phyloP scores from a whole-genome alignment of 2,888 invertebrate genomes.

The Volucella zonaria region DNA sequence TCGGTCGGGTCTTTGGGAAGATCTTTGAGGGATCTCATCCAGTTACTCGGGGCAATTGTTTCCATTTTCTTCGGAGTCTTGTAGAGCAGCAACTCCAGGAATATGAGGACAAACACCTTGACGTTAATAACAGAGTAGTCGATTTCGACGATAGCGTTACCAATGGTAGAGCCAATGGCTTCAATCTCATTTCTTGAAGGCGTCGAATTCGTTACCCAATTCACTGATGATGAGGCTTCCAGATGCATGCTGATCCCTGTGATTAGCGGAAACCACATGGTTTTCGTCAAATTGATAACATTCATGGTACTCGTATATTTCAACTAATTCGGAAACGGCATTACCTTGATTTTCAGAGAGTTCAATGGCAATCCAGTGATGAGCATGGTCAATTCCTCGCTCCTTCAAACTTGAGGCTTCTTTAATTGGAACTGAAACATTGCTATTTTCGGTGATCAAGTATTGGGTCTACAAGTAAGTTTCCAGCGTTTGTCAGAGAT shows the following conservation, averaged over 20 bases:
- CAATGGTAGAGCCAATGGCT: conserved; percentile 77
- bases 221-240: conserved; percentile 79
- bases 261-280: conserved; percentile 74
- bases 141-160: conserved; percentile 77
- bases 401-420: no score
- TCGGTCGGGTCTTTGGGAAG: conserved; percentile 77
- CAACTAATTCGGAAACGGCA: conserved; percentile 76
- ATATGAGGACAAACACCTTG: conserved; percentile 79
- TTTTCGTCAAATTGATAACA: conserved; percentile 79
- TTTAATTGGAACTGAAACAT: no score
- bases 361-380: conserved; percentile 79
- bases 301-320: conserved; percentile 78
- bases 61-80: conserved; percentile 78
- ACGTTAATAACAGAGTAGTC: conserved; percentile 75
- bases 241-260: conserved; percentile 75
- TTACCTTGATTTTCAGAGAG: conserved; percentile 76
- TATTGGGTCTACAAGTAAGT: no score
- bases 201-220: conserved; percentile 77
- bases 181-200: conserved; percentile 76
- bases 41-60: conserved; percentile 80
- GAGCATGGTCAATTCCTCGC: conserved; percentile 79
- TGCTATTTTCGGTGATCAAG: no score
- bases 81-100: conserved; percentile 80
- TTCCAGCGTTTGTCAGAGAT: no score
- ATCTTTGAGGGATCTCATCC: conserved; percentile 80